phyloP scores from a whole-genome alignment of 1,140 invertebrate genomes.

The Diprion similis region DNA sequence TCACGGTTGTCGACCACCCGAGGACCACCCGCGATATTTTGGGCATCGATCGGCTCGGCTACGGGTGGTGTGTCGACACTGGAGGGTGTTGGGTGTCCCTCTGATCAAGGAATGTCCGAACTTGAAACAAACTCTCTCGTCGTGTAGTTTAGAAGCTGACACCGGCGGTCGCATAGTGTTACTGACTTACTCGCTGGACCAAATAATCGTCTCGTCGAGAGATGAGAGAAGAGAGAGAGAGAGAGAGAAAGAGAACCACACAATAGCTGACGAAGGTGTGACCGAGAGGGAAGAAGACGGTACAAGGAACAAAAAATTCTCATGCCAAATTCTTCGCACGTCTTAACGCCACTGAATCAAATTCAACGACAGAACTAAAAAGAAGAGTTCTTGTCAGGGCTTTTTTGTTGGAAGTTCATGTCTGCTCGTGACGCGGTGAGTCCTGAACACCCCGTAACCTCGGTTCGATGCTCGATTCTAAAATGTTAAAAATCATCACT shows the following conservation, averaged over 20 bases:
- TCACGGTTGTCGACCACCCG: constrained; percentile 1
- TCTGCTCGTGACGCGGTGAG: too few relatives aligned
- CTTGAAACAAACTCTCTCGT: constrained; percentile 2
- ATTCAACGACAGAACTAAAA: neutral
- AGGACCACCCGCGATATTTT: constrained; percentile 2
- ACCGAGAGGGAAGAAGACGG: neutral
- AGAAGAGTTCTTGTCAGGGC: too few relatives aligned
- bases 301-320: neutral
- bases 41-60: neutral
- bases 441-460: constrained; percentile 29
- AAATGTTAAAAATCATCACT: neutral
- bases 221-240: neutral
- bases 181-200: constrained; percentile 6
- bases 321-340: neutral
- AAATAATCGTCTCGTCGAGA: neutral
- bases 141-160: constrained; percentile 1
- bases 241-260: too few relatives aligned
- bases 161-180: neutral
- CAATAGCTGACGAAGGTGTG: too few relatives aligned
- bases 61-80: neutral
- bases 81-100: constrained; percentile 1
- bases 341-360: neutral
- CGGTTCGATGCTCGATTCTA: neutral
- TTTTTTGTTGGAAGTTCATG: too few relatives aligned
- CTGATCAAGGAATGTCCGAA: constrained; percentile 7